These are phyloP conservation scores for Apostichopus leukothele DNA, from an alignment of 53 echinoderm and acorn worm genomes.

Conservation along the genomic window DNA sequence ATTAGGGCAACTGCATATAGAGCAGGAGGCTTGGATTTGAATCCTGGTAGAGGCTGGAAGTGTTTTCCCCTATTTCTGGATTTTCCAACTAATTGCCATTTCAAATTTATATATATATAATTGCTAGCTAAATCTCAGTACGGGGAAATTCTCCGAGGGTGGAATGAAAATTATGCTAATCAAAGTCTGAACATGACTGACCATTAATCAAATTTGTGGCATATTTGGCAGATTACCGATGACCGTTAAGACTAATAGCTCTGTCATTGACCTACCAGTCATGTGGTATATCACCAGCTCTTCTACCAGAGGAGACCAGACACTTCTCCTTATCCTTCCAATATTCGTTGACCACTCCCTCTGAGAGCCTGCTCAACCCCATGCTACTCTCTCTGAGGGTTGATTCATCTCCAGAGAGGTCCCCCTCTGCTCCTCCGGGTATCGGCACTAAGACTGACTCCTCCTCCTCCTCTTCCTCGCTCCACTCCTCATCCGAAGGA, in stretches of 20 bases:
- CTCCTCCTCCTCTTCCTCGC: conserved; percentile 20
- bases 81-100: no score
- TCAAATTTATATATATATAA: no score
- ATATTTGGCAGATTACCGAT: neutral
- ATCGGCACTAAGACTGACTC: neutral
- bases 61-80: no score
- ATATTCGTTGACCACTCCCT: conserved; percentile 21
- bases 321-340: neutral
- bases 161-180: no score
- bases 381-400: neutral
- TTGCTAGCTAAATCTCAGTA: no score
- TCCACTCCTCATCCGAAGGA: conserved; percentile 44
- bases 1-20: no score
- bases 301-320: neutral
- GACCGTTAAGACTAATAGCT: neutral
- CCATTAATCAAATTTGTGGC: no score
- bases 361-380: neutral
- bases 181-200: no score
- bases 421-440: neutral
- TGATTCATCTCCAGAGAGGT: neutral
- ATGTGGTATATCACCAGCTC: conserved; percentile 27
- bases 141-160: no score
- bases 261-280: neutral
- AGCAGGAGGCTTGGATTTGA: no score
- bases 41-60: no score